Conservation (phyloP, 2,797 vertebrate species). For the Mus minutoides region DNA sequence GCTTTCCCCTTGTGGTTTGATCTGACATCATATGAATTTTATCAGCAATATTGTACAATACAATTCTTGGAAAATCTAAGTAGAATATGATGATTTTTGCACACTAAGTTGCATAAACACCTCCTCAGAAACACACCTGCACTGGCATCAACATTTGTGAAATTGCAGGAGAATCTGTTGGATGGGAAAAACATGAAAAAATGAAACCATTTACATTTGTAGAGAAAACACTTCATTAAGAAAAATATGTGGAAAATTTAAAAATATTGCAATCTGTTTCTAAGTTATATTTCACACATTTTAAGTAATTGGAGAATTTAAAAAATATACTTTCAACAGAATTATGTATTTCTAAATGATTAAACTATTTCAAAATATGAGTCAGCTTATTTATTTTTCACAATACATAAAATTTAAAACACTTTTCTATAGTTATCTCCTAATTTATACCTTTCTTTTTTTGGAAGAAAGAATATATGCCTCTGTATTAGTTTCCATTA, state of each 20-base stretch:
- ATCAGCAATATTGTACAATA: slow-evolving; percentile 69
- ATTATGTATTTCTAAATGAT: slow-evolving; percentile 42
- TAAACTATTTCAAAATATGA: slow-evolving; percentile 9
- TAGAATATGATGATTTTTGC: slow-evolving; percentile 80
- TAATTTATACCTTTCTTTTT: not conserved
- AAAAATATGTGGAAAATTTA: slow-evolving; percentile 57
- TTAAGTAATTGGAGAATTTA: slow-evolving; percentile 48
- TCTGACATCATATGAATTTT: slow-evolving; percentile 63
- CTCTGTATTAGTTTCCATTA: not conserved
- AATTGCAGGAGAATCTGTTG: slow-evolving; percentile 71
- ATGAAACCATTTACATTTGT: slow-evolving; percentile 68
- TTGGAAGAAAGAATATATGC: not conserved
- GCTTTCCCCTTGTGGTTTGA: slow-evolving; percentile 60
- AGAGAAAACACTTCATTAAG: slow-evolving; percentile 82
- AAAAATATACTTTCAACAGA: slow-evolving; percentile 15
- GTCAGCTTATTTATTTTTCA: slow-evolving; percentile 32
- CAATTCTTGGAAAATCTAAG: slow-evolving; percentile 81
- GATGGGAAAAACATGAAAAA: slow-evolving; percentile 77
- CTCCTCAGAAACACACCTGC: slow-evolving; percentile 84
- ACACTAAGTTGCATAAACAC: slow-evolving; percentile 80
- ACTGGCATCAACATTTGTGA: slow-evolving; percentile 78
- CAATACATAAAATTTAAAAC: slow-evolving; percentile 48
- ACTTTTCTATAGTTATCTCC: not conserved
- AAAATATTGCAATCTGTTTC: slow-evolving; percentile 58
- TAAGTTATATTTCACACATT: slow-evolving; percentile 33